Evolutionary conservation across 2,797 vertebrate species (phyloP).

Genomic region (Malacoraja senta): DNA sequence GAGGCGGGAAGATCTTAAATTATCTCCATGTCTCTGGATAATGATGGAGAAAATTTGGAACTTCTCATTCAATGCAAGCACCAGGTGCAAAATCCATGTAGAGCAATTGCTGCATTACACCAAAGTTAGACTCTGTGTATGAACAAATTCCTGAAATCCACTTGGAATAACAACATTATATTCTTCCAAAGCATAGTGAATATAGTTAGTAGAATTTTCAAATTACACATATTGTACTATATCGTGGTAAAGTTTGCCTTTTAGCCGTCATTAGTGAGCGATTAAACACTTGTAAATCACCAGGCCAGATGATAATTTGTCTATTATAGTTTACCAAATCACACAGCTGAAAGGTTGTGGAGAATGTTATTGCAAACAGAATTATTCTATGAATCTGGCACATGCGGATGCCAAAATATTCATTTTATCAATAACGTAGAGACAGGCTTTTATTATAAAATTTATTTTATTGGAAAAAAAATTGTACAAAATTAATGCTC

Average conservation of each 20-base stretch:
- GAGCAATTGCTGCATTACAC: not conserved
- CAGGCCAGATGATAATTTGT: not conserved
- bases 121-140: not conserved
- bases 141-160: not conserved
- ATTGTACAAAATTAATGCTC: conserved; percentile 53
- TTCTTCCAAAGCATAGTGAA: too few relatives aligned
- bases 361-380: not conserved
- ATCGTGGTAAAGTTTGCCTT: not conserved
- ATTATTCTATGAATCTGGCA: not conserved
- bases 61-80: not conserved
- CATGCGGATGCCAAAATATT: not conserved
- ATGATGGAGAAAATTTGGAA: not conserved
- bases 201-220: not conserved
- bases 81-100: not conserved
- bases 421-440: not conserved
- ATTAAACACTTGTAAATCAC: not conserved
- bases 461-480: conserved; percentile 53
- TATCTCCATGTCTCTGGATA: too few relatives aligned
- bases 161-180: not conserved
- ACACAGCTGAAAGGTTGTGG: not conserved
- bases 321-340: not conserved
- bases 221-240: not conserved
- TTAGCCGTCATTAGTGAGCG: not conserved
- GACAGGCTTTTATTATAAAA: conserved; percentile 29
- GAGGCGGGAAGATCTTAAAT: not conserved